Evolutionary conservation across 2,888 invertebrate genomes (phyloP).

Genomic region (Sphaeridia pumilis): DNA sequence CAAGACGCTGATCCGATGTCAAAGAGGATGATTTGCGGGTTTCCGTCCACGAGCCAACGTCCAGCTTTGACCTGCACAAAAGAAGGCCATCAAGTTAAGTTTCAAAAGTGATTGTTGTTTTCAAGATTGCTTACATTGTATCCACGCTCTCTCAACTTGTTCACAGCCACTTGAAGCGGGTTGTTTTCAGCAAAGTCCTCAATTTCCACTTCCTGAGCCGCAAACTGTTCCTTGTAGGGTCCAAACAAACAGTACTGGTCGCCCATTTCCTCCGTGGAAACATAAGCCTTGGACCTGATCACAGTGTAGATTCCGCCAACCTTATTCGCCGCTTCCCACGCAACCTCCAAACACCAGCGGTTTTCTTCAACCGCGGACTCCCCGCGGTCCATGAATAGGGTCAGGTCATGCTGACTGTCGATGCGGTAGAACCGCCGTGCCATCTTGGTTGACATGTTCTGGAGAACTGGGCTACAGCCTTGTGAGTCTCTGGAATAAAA

Average conservation of each 20-base stretch:
- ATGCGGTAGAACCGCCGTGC: slow-evolving; percentile 65
- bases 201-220: slow-evolving; percentile 90
- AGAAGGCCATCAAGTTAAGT: too few species aligned
- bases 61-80: slow-evolving; percentile 86
- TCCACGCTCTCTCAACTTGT: slow-evolving; percentile 66
- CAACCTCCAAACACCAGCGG: slow-evolving; percentile 92
- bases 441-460: slow-evolving; percentile 23
- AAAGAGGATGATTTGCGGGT: slow-evolving; percentile 93
- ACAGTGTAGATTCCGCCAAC: slow-evolving; percentile 99
- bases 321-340: slow-evolving; percentile 99
- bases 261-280: slow-evolving; percentile 94
- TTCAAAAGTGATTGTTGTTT: too few species aligned
- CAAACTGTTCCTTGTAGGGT: slow-evolving; percentile 88
- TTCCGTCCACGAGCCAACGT: slow-evolving; percentile 99
- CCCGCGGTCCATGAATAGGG: slow-evolving; percentile 74
- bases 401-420: slow-evolving; percentile 65
- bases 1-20: slow-evolving; percentile 93
- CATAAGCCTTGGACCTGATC: slow-evolving; percentile 91
- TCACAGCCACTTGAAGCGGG: slow-evolving; percentile 62
- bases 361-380: slow-evolving; percentile 76
- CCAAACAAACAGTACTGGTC: slow-evolving; percentile 91
- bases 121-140: slow-evolving; percentile 61
- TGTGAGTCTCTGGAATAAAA: too few species aligned
- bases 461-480: too few species aligned
- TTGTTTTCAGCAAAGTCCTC: slow-evolving; percentile 68